Evolutionary conservation across 2,797 vertebrate genomes (phyloP), one percentile per base, ranked within the genome.

Genomic region (Myotis daubentonii): DNA sequence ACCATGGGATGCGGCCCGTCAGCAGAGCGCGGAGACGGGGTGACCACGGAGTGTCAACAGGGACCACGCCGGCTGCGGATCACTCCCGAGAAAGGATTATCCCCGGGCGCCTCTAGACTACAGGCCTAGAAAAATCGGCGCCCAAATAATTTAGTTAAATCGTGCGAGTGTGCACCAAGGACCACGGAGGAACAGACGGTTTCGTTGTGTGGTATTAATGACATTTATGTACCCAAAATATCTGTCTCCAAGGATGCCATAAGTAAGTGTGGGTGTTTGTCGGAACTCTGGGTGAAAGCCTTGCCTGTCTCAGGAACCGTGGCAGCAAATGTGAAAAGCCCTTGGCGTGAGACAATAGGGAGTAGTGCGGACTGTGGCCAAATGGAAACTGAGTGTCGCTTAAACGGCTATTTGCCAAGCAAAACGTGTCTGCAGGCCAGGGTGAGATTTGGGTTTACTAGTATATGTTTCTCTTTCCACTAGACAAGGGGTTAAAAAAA

Each of bases 11-110:
- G 96, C 75, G 92, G 94, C 96, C 97, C 81, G 97, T 98, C 98
- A 98, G 98, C 98, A 98, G 98, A 98, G 98, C 95, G 94, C 86
- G 97, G 90, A 96, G 97, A 74, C 0, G 95, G 97, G 96, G 95
- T 98, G 98, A 98, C 97, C 96, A 85, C 79, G 93, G 95, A 96
- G 87, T 72, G 84, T 96, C 96, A 94, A 72, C 62, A 51, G 95
- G 97, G 89, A 93, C 97, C 2, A 28, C 94, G 95, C 95, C 13
- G 94, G 94, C 71, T 96, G 93, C 60, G 86, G 97, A 95, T 98
- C 92, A 30, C 94, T 96, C 95, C 97, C 20, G 51, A 94, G 94
- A 88, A 94, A 83, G 93, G 82, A 79, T 94, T 94, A 41, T 88
- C 96, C 95, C 84, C 33, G 95, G 93, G 87, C 70, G 75, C 89